These are phyloP conservation scores for Pentalonia nigronervosa DNA, from an alignment of 1,140 invertebrate genomes.

Conservation along the genomic window DNA sequence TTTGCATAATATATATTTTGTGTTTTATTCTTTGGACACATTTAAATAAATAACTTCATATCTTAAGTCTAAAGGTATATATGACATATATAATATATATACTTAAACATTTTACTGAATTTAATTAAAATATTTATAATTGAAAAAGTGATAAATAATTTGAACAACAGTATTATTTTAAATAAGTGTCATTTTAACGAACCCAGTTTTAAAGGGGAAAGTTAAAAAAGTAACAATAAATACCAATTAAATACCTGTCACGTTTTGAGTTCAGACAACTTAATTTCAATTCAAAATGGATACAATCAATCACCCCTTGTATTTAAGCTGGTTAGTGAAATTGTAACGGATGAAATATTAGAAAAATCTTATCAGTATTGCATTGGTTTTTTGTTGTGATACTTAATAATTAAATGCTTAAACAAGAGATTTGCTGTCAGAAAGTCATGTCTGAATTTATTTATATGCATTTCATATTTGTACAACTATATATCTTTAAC, in stretches of 20 bases:
- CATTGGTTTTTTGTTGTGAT: background rate
- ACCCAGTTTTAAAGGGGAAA: background rate
- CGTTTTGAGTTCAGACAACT: background rate
- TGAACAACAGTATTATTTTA: background rate
- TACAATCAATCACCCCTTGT: slow-evolving; percentile 26
- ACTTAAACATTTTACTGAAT: background rate
- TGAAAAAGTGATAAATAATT: background rate
- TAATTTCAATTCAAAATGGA: slow-evolving; percentile 5
- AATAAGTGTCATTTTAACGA: background rate
- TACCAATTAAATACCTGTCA: slow-evolving; percentile 36
- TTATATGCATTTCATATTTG: background rate
- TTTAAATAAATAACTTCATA: slow-evolving; percentile 5
- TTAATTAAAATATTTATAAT: background rate
- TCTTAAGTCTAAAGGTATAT: background rate
- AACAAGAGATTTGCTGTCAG: background rate
- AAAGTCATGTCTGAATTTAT: background rate
- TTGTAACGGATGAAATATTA: background rate
- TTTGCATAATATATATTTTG: background rate
- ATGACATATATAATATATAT: background rate
- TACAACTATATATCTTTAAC: background rate
- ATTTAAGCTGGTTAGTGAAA: slow-evolving; percentile 7
- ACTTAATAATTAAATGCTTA: background rate
- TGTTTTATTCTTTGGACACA: background rate
- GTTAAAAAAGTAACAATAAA: slow-evolving; percentile 37
- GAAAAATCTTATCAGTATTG: background rate